Evolutionary conservation across 2,113 vertebrate species (phyloP).

Genomic region (Lathamus discolor): DNA sequence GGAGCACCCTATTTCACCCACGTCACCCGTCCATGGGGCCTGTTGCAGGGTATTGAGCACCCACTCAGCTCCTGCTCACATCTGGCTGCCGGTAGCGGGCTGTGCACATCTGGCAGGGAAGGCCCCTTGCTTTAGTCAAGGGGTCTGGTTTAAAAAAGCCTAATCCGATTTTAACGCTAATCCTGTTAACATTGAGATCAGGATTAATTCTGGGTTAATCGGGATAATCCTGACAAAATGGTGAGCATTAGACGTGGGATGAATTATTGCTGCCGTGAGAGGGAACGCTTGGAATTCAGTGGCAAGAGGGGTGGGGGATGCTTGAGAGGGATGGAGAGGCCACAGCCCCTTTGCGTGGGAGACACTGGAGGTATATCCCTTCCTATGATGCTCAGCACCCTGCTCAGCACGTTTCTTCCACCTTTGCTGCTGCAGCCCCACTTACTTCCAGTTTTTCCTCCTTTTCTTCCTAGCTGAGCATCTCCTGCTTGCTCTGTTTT

Average conservation of each 20-base stretch:
- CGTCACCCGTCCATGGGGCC: not conserved
- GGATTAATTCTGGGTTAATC: conserved; percentile 71
- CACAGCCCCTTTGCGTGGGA: too few species aligned
- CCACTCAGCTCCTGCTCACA: not conserved
- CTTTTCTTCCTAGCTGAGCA: not conserved
- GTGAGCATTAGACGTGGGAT: conserved; percentile 5
- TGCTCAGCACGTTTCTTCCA: not conserved
- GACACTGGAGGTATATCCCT: not conserved
- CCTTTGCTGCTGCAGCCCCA: not conserved
- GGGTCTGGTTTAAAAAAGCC: conserved; percentile 10
- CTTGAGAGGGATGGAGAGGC: not conserved
- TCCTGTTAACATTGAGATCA: conserved; percentile 68
- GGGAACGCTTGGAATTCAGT: not conserved
- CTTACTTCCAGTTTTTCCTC: not conserved
- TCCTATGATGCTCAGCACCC: accelerated
- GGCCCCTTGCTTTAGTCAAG: not conserved
- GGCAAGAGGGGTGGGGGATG: not conserved
- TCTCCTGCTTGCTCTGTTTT: accelerated
- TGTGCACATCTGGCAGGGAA: conserved; percentile 7
- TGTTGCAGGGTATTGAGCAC: accelerated
- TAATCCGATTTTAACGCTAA: conserved; percentile 66
- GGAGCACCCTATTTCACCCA: not conserved
- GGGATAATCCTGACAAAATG: conserved; percentile 72
- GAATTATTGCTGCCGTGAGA: conserved; percentile 39
- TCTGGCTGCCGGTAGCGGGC: not conserved